Evolutionary conservation across 2,888 invertebrate genomes (phyloP), one percentile per base, ranked within the genome.

Genomic region (Drosophila rubida): DNA sequence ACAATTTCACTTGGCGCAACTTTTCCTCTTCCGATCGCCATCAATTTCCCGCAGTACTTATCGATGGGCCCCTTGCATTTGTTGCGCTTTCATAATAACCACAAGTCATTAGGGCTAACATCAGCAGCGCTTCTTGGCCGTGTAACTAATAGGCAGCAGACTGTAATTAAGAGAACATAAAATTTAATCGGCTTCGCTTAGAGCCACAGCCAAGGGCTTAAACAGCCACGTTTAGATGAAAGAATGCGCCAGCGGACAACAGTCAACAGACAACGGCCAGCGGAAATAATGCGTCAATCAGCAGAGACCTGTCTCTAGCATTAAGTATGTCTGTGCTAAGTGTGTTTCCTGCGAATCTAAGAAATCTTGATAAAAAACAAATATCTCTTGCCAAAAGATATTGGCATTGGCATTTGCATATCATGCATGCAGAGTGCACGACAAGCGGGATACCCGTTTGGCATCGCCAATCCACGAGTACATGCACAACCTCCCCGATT

Each of bases 141-240:
- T 67, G 51, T 55, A 62, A 50, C 55, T 63, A 63, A 63, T 57
- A 57, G 59, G 53, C 32, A 11, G 37, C 48, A 22, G 57, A 41
- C 41, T 39, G 51, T 48, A 55, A 53, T 57, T 60, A 67, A 63
- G 59, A 48, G 37, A 61, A 61, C 57, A 54, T 64, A 60, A 65
- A 50, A 57, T 54, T 60, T 75, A 65, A 75, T 78, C 60, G 76
- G 30, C 64, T 32, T 11, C 32, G 35, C 14, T 55, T 55, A 55
- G 23, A 44, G 41, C 2, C n/a, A 3, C 32, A 11, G 32, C n/a
- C 44, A 4, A 32, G 19, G 22, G 7, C 27, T 48, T 6, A n/a
- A 14, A 32, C 13, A n/a, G n/a, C 7, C 13, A 32, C 14, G 44
- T 32, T 22, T 13, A 44, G 44, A 54, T 54, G 23, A 44, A 54